Evolutionary conservation across 2,113 vertebrate genomes (phyloP).

Genomic region (Stictonetta naevosa): DNA sequence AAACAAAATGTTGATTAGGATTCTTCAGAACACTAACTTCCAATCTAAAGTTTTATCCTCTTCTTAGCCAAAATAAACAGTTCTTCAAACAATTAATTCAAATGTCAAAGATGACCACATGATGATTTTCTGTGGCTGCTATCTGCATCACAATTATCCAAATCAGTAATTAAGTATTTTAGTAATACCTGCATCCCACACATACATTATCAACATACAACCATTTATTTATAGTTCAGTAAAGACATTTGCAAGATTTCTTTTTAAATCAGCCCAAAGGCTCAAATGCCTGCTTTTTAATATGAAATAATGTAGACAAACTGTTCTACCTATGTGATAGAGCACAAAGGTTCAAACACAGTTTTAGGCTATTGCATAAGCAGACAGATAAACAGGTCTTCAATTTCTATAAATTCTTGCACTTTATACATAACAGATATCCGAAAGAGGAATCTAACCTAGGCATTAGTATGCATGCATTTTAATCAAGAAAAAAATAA

Average conservation of each 20-base stretch:
- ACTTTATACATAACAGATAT: not conserved
- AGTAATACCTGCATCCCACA: not conserved
- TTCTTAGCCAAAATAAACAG: not conserved
- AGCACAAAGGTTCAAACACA: not conserved
- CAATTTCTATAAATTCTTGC: not conserved
- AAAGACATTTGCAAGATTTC: not conserved
- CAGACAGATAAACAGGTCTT: not conserved
- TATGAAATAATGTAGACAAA: not conserved
- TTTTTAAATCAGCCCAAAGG: not conserved
- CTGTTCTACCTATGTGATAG: not conserved
- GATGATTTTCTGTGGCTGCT: not conserved
- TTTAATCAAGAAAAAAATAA: not conserved
- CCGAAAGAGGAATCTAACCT: not conserved
- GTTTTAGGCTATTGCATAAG: not conserved
- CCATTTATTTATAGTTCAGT: not conserved
- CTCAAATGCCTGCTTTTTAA: not conserved
- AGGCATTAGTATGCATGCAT: not conserved
- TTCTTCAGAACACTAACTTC: not conserved
- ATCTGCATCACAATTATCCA: not conserved
- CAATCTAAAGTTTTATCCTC: not conserved
- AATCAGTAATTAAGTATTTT: not conserved
- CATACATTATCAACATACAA: not conserved
- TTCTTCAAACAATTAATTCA: not conserved
- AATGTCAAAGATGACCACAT: not conserved
- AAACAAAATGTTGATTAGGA: not conserved